Base-by-base conservation (phyloP, 2,888 invertebrate species). In the Itoplectis maculator region DNA sequence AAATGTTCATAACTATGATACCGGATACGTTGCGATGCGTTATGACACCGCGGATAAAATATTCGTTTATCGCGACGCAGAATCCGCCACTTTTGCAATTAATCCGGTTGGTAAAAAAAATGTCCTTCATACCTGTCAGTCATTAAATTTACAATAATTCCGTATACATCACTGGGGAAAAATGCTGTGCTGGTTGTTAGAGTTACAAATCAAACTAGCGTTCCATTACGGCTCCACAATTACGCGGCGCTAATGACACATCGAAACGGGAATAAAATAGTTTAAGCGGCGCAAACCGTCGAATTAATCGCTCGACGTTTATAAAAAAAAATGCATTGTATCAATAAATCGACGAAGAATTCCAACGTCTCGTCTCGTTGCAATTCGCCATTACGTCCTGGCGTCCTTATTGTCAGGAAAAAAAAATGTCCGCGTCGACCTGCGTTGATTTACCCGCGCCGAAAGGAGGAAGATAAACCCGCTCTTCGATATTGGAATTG, bases 401-500 rank as follows among this genome's bases (percentile, higher is more conserved):
- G 23, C 54, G 23, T 23, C 11, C 18, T 54, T 54, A 23, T 18
- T 11, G 20, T 0, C 4, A 54, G 23, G 49, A 11, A 23, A 0
- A 13, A 54, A 54, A 47, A 47, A 15, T 54, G 2, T 54, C 4
- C 23, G 23, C 20, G 23, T 23, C 23, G 11, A 54, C 20, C 54
- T 51, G 13, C 23, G 23, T 61, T 37, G 61, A 15, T 37, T 65
- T 42, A 77, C 61, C 54, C 35, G 20, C 35, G 20, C 66, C 66
- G 51, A 68, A 81, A 40, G 54, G 72, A 77, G 65, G 23, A 29
- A 40, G 11, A 68, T 45, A 70, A 66, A 72, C 59, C 59, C 54
- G 35, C 9, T 49, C 45, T 51, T 66, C 77, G 79, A 84, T 77
- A 79, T 85, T 83, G 73, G 78, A n/a, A n/a, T n/a, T n/a, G n/a